Base-by-base conservation (phyloP, 2,113 vertebrate genomes). In the Hipposideros armiger region DNA sequence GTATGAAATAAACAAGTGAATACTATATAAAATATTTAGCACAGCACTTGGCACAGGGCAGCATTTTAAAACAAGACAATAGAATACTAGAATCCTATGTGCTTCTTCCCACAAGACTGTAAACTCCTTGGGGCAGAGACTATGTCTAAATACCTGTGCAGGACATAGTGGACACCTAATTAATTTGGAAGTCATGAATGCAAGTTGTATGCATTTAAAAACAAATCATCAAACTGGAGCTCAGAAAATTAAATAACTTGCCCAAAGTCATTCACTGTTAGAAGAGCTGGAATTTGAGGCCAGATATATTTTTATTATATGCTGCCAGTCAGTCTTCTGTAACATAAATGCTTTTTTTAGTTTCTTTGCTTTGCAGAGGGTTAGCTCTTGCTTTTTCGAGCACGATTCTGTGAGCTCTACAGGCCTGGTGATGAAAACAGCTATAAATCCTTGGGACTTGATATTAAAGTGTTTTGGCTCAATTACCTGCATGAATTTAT, bases 381-480 rank as follows among this genome's bases (percentile, higher is more conserved):
- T 93, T 95, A 76, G 56, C 28, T 73, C 28, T 94, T 82, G 56
- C 91, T 89, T 96, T 96, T 93, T 87, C 50, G 91, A 89, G 58
- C 69, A 74, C 7, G 9, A 30, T 94, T 90, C 58, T 69, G 88
- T 93, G 78, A 92, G 78, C n/a, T 95, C 17, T 85, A 45, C 30
- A 94, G 36, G 13, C 62, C 87, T 94, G 69, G 52, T 97, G 91
- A 89, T 73, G 47, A 96, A 97, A 96, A 95, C 89, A 97, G 50
- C 50, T 69, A 87, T 89, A 96, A 85, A 80, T 97, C 74, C 36
- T 83, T 36, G 20, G 19, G 73, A 80, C 66, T 94, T 87, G 74
- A 87, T 95, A 83, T 93, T 96, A 93, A 91, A 96, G 54, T 95
- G 64, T 96, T 97, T 97, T 95, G 97, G 96, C 95, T 93, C 88